Evolutionary conservation across 2,113 vertebrate genomes (phyloP).

Genomic region (Hyla sarda): DNA sequence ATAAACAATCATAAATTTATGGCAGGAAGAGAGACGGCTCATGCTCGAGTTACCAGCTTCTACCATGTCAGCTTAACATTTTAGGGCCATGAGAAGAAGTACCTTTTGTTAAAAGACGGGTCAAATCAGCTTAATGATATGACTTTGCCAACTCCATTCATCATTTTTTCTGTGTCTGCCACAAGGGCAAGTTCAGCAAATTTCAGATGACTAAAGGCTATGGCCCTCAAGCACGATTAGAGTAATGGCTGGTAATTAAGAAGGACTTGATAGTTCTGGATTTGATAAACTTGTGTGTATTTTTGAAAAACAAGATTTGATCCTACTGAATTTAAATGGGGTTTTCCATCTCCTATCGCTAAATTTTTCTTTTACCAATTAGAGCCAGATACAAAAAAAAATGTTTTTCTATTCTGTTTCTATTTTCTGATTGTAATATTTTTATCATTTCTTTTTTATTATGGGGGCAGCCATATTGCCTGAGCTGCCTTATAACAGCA

Average conservation of each 20-base stretch:
- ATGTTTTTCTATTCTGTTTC: no score
- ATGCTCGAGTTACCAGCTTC: constrained; percentile 62
- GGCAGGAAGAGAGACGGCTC: constrained; percentile 58
- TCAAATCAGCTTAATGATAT: constrained; percentile 61
- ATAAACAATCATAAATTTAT: constrained; percentile 66
- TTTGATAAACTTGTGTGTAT: neutral
- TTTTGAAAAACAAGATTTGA: neutral
- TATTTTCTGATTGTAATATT: no score
- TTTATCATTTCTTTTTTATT: no score
- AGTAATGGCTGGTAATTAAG: constrained; percentile 56
- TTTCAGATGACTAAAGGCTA: constrained; percentile 62
- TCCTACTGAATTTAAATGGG: neutral
- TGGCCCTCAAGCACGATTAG: constrained; percentile 60
- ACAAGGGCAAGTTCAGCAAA: constrained; percentile 63
- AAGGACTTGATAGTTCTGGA: constrained; percentile 26
- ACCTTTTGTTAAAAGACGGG: constrained; percentile 33
- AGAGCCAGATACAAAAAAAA: no score
- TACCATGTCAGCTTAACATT: constrained; percentile 62
- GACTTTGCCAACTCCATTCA: constrained; percentile 52
- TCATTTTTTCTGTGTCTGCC: constrained; percentile 10
- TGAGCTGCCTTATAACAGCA: no score
- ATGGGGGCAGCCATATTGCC: no score
- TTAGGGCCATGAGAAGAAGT: constrained; percentile 57
- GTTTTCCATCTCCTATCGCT: no score
- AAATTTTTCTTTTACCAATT: no score